Evolutionary conservation across 2,888 invertebrate species (phyloP).

Genomic region (Nomada ruficornis): DNA sequence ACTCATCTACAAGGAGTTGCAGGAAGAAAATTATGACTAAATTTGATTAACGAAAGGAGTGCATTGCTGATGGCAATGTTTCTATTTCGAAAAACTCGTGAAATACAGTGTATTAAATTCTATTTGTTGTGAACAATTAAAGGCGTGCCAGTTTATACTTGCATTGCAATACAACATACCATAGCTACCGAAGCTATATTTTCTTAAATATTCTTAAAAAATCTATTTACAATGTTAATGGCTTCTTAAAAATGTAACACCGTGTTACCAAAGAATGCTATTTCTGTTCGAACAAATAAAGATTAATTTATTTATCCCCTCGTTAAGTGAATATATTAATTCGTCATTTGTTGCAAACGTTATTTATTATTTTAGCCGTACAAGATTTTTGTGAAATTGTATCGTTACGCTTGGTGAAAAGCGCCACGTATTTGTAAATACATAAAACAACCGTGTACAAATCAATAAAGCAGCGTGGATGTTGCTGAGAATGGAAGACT

Average conservation of each 20-base stretch:
- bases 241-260: too few species aligned
- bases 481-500: slow-evolving; percentile 21
- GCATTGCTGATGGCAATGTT: slow-evolving; percentile 73
- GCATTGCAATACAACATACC: not conserved
- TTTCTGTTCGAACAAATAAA: too few species aligned
- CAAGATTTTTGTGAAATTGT: too few species aligned
- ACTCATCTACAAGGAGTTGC: slow-evolving; percentile 70
- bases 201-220: too few species aligned
- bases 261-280: too few species aligned
- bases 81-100: slow-evolving; percentile 53
- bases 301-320: too few species aligned
- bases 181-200: not conserved
- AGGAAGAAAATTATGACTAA: slow-evolving; percentile 61
- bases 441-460: slow-evolving; percentile 22
- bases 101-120: not conserved
- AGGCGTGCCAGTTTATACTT: not conserved
- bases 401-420: too few species aligned
- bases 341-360: too few species aligned
- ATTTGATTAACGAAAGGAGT: slow-evolving; percentile 61
- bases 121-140: slow-evolving; percentile 1
- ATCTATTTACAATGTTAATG: too few species aligned
- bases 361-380: too few species aligned
- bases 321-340: too few species aligned
- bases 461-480: slow-evolving; percentile 14
- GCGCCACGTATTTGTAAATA: slow-evolving; percentile 30